These are phyloP conservation scores for Leptinotarsa undecemlineata DNA, from an alignment of 1,140 invertebrate genomes.

Conservation along the genomic window DNA sequence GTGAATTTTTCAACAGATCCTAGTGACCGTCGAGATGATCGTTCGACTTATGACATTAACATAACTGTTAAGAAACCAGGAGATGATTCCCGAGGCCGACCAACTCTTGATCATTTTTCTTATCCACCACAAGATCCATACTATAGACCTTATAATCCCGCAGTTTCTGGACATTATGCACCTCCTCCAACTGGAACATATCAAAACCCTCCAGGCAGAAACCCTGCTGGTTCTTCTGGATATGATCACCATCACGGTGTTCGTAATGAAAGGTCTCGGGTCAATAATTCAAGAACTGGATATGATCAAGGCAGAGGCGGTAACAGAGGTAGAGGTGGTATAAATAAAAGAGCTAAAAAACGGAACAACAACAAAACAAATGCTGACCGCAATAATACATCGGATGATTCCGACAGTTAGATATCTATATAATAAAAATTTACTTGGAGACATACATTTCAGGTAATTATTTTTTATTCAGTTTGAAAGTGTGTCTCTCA, in stretches of 20 bases:
- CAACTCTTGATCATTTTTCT: not conserved
- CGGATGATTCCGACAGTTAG: slow-evolving; percentile 1
- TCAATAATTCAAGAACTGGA: not conserved
- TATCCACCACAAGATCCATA: not conserved
- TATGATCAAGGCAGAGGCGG: not conserved
- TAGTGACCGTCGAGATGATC: not conserved
- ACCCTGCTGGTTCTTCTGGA: not conserved
- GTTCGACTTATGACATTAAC: not conserved
- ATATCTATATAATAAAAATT: no score
- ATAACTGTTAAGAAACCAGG: slow-evolving; percentile 12
- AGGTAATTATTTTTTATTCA: no score
- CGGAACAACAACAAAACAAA: not conserved
- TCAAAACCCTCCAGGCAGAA: not conserved
- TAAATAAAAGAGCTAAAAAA: not conserved
- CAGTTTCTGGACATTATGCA: not conserved
- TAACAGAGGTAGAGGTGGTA: not conserved
- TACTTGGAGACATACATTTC: no score
- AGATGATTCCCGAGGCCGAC: not conserved
- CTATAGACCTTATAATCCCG: not conserved
- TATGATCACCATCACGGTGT: not conserved
- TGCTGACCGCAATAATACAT: not conserved
- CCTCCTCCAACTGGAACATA: not conserved
- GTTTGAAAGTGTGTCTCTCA: no score
- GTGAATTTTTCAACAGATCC: not conserved
- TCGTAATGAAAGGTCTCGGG: not conserved